Percentiles rank a stretch among this genome's conserved stretches.
phyloP scores from a whole-genome alignment of 2,888 invertebrate species.

The Drosophila mayaguana region DNA sequence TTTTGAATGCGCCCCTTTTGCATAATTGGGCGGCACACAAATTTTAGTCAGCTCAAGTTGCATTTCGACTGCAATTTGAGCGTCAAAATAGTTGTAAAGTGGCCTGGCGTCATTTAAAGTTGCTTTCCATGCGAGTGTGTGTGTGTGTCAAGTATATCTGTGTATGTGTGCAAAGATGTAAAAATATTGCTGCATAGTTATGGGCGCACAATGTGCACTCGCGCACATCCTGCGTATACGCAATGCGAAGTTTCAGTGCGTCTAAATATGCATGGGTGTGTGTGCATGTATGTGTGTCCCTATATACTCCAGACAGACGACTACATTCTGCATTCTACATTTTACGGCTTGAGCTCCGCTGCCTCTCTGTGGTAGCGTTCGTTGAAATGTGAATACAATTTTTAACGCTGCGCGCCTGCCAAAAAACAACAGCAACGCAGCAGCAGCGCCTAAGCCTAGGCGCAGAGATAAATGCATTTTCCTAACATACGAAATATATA shows the following conservation, averaged over 20 bases:
- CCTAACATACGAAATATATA: slow-evolving; percentile 65
- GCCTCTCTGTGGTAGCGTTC: slow-evolving; percentile 5
- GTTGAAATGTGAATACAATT: slow-evolving; percentile 54
- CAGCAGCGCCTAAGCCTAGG: slow-evolving; percentile 21
- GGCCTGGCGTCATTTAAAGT: slow-evolving; percentile 64
- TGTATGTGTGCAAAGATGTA: slow-evolving; percentile 35
- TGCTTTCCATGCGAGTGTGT: slow-evolving; percentile 22
- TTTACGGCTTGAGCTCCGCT: slow-evolving; percentile 11
- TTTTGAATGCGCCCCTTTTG: slow-evolving; percentile 44
- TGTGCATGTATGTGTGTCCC: neutral
- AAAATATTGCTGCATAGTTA: slow-evolving; percentile 71
- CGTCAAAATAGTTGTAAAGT: slow-evolving; percentile 61
- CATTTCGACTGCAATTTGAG: slow-evolving; percentile 60
- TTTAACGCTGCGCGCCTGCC: slow-evolving; percentile 52
- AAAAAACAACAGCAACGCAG: slow-evolving; percentile 21
- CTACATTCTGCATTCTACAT: slow-evolving; percentile 36
- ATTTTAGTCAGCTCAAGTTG: slow-evolving; percentile 52
- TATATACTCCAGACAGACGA: slow-evolving; percentile 45
- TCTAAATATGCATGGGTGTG: neutral
- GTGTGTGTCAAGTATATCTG: neutral
- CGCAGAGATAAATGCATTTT: slow-evolving; percentile 81
- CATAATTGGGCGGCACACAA: slow-evolving; percentile 56
- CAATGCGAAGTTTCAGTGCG: slow-evolving; percentile 36
- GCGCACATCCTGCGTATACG: slow-evolving; percentile 74
- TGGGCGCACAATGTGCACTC: slow-evolving; percentile 53